Evolutionary conservation across 2,888 invertebrate genomes (phyloP), one percentile per base, ranked within the genome.

Genomic region (Coenonympha glycerion): DNA sequence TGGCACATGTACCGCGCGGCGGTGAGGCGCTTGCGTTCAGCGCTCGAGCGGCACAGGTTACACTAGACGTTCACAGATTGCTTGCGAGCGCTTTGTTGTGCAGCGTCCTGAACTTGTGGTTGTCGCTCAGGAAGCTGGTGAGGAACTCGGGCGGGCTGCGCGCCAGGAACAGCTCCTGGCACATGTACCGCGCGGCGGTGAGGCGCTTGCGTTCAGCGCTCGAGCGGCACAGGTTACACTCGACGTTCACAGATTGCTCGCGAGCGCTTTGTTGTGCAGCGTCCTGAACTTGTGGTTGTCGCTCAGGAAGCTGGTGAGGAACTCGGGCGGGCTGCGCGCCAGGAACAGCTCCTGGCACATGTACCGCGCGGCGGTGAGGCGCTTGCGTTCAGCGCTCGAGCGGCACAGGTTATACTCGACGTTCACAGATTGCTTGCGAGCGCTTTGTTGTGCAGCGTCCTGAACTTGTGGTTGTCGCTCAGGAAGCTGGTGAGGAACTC

Each of bases 121-220:
- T 82, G 53, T 90, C 89, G 58, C 90, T 90, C 1, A 91, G 69
- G 64, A 88, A 90, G 11, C 85, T 90, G 0, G 92, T 92, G 41
- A 92, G 89, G 66, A 91, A 92, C 56, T 91, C 91, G 0, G 91
- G 90, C 15, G 91, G 89, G 45, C 89, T 82, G 37, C 88, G 73
- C 34, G 83, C 73, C 1, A 89, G 80, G 48, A 91, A 90, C 33
- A 92, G 68, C 61, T 92, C 90, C 60, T 90, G 71, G n/a, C n/a
- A 87, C 73, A 92, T 87, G 61, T 89, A 82, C 11, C 73, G 69
- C 0, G 87, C 86, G 0, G 87, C 87, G 5, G 6, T 31, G 3
- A n/a, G n/a, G n/a, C 2, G 11, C 13, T 31, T 13, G 15, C 8
- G 1, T 19, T n/a, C 18, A 19, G n/a, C 2, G 3, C 3, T 4